Conservation (phyloP, 1,140 invertebrate genomes). For the Drosophila funebris region DNA sequence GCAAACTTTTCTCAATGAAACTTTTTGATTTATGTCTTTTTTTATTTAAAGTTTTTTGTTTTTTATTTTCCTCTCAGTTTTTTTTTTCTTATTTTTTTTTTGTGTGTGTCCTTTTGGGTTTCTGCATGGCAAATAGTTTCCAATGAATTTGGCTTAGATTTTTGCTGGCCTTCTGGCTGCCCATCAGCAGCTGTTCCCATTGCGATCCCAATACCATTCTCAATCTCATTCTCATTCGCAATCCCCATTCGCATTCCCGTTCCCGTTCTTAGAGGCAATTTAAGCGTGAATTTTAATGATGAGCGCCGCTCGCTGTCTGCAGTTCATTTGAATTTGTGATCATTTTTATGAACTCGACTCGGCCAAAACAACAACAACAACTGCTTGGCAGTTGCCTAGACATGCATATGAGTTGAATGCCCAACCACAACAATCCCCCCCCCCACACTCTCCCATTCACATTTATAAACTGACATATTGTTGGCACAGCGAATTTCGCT, state of each 20-base stretch:
- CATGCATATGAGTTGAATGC: constrained; percentile 4
- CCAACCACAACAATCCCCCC: not conserved
- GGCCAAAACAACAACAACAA: constrained; percentile 24
- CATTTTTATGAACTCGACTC: constrained; percentile 55
- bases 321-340: constrained; percentile 74
- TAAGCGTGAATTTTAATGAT: constrained; percentile 81
- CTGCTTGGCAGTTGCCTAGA: constrained; percentile 12
- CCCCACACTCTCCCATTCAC: constrained; percentile 8
- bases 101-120: constrained; percentile 17
- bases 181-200: constrained; percentile 21
- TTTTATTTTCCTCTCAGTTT: constrained; percentile 13
- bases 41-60: constrained; percentile 45
- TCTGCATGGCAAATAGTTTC: constrained; percentile 75
- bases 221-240: not conserved
- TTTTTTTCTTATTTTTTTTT: constrained; percentile 15
- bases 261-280: constrained; percentile 61
- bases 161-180: constrained; percentile 14
- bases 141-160: constrained; percentile 80
- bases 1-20: constrained; percentile 81
- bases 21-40: constrained; percentile 78
- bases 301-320: constrained; percentile 62
- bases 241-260: not conserved
- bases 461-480: constrained; percentile 75
- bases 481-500: constrained; percentile 68
- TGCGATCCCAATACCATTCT: not conserved